Evolutionary conservation across 2,888 invertebrate genomes (phyloP), one percentile per base, ranked within the genome.

Genomic region (Scelioninae gen. 1): DNA sequence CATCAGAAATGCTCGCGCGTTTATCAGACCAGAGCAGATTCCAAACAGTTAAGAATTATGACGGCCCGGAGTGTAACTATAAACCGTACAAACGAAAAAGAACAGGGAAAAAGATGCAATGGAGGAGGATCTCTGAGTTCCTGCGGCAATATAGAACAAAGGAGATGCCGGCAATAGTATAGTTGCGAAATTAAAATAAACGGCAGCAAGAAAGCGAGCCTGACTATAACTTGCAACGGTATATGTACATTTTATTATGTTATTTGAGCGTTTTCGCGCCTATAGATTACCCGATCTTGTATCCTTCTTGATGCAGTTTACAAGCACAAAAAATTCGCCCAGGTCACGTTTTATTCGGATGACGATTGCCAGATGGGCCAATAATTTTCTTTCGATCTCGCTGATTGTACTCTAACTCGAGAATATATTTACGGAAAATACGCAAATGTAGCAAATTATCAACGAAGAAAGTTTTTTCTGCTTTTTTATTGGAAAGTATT

Each of bases 171-270:
- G 85, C 86, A 80, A 82, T 84, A 74, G 82, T 85, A 58, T 85
- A 84, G 86, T 86, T 85, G 85, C 86, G 88, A 90, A 90, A 91
- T 91, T 91, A 91, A 91, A 91, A 91, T 91, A 91, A 91, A 91
- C 90, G 89, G 89, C 88, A 85, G 89, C 87, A 89, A 88, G 89
- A 88, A 88, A 88, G 86, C 84, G 82, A 82, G 68, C 62, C 82
- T 60, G 82, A 74, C 82, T 85, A 83, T 85, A 86, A 78, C 80
- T 65, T 65, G 81, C 78, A 83, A 71, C 77, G 83, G 79, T 77
- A 68, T 72, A 71, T 76, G 76, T 40, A 68, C 82, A 84, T 85
- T 86, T 85, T 84, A 86, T 85, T 86, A 84, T 78, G 83, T 85
- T 85, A 85, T 85, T 85, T 83, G 81, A 84, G 66, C 74, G 63